Evolutionary conservation across 1,140 invertebrate genomes (phyloP), one percentile per base, ranked within the genome.

Genomic region (Whitmania pigra): DNA sequence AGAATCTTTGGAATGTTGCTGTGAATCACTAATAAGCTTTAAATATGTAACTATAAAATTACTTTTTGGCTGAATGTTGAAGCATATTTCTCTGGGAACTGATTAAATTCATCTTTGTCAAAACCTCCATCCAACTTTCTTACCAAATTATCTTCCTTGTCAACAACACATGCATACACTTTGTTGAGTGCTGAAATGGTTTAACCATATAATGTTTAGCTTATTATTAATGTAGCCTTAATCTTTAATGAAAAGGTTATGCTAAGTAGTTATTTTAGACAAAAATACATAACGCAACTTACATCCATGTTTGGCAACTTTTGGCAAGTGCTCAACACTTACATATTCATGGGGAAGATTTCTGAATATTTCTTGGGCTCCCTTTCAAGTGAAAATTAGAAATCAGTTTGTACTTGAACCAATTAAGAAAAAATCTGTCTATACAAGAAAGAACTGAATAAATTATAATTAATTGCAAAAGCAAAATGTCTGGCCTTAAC

Each of bases 341-440:
- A 99, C 94, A 81, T 96, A 99, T 82, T 99, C 97, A 79, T 94
- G 88, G 0, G 97, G 97, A 54, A 99, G 83, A 79, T 99, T 94
- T 80, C 93, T 90, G 79, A 99, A 98, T 22, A 98, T 89, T 84
- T 98, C 94, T 84, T 97, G 93, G n/a, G 92, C 94, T 57, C 93
- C 92, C 86, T 91, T 83, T 2, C 88, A 90, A 0, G 90, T 88
- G 77, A 90, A 90, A 53, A 88, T 25, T 25, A 6, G 17, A 49
- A 49, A 49, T 15, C 1, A 49, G 43, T 49, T 49, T 49, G 43
- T 49, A 5, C 9, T 49, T 49, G 1, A 49, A 17, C 43, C 15
- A 49, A 49, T 49, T 49, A 49, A 17, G 43, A 49, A 17, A 43
- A 43, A 49, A 0, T 15, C 13, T 49, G 43, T 15, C 43, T 49